A percentile compares a stretch with the other conserved stretches of the same genome.
Evolutionary conservation across 2,888 invertebrate species (phyloP).

Genomic region (Drosophila formosana): DNA sequence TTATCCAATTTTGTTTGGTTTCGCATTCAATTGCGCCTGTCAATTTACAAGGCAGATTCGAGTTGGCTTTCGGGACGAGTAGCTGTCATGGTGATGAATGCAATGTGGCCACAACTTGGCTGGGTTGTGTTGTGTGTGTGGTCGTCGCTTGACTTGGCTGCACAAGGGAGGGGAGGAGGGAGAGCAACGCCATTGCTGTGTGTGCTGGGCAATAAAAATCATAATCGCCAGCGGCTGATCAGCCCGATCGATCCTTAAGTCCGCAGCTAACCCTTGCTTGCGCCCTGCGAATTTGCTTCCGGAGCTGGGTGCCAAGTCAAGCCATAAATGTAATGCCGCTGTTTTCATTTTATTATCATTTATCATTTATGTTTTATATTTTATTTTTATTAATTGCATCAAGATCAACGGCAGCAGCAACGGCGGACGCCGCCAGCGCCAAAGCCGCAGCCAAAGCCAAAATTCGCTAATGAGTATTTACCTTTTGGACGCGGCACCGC

Average conservation of each 20-base stretch:
- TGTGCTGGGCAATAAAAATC: conserved; percentile 55
- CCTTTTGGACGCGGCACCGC: conserved; percentile 42
- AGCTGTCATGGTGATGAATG: conserved; percentile 79
- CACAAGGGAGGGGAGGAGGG: neutral
- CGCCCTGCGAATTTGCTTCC: conserved; percentile 73
- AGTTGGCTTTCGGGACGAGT: conserved; percentile 55
- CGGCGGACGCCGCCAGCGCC: conserved; percentile 67
- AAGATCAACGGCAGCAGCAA: conserved; percentile 71
- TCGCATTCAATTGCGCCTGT: conserved; percentile 84
- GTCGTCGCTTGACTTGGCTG: conserved; percentile 15
- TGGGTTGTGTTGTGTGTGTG: conserved; percentile 42
- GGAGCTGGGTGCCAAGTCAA: conserved; percentile 75
- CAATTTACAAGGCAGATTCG: conserved; percentile 80
- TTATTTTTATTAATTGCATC: conserved; percentile 82
- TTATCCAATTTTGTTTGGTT: conserved; percentile 84
- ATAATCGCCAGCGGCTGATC: conserved; percentile 69
- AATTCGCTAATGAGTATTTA: conserved; percentile 80
- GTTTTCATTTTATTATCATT: conserved; percentile 18
- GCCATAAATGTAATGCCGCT: conserved; percentile 41
- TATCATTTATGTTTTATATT: conserved; percentile 22
- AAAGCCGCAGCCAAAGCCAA: conserved; percentile 45
- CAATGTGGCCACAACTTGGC: conserved; percentile 28
- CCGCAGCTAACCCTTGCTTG: conserved; percentile 27
- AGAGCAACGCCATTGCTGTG: neutral
- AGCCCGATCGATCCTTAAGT: conserved; percentile 59